These are phyloP conservation scores for Anniella stebbinsi DNA, from an alignment of 2,797 vertebrate genomes.

Conservation along the genomic window DNA sequence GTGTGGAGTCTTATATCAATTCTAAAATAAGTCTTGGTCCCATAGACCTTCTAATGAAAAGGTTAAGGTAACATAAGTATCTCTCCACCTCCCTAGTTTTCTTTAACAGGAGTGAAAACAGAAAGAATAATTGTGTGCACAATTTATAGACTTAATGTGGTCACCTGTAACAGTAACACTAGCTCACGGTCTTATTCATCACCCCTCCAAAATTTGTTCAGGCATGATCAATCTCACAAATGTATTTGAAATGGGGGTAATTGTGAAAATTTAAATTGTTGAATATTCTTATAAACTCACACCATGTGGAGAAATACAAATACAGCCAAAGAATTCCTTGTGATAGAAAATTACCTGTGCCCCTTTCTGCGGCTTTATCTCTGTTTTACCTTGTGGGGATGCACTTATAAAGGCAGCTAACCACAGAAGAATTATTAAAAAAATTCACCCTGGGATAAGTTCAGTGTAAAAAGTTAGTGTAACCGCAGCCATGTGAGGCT, in stretches of 20 bases:
- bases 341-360: not conserved
- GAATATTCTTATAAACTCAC: not conserved
- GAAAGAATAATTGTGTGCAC: not conserved
- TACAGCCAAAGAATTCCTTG: not conserved
- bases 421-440: not conserved
- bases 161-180: not conserved
- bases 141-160: not conserved
- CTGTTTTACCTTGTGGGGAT: not conserved
- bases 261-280: not conserved
- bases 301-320: not conserved
- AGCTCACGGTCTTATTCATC: not conserved
- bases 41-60: not conserved
- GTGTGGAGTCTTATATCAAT: not conserved
- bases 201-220: not conserved
- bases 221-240: not conserved
- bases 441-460: not conserved
- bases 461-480: conserved; percentile 5
- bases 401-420: not conserved
- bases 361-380: not conserved
- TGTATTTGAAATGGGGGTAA: conserved; percentile 3
- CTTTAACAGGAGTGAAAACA: not conserved
- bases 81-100: too few relatives aligned
- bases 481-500: conserved; percentile 30
- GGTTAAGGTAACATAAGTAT: not conserved
- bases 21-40: not conserved